phyloP scores from a whole-genome alignment of 2,888 invertebrate species.

The Hetaerina titia region DNA sequence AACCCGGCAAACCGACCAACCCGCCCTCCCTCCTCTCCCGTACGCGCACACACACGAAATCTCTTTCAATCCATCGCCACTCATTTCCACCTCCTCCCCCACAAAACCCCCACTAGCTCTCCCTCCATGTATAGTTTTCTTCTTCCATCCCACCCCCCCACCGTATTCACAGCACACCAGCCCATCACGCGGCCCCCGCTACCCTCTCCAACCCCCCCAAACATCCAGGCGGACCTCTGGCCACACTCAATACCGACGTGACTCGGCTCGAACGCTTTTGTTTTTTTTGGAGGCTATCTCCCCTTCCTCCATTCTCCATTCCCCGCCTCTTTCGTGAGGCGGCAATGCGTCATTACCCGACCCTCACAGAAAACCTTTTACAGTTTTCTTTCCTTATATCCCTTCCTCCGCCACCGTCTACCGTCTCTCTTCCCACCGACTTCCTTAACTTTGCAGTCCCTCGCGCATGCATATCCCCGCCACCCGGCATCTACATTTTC shows the following conservation, averaged over 20 bases:
- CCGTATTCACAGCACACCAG: too few relatives aligned
- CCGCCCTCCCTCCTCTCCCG: constrained; percentile 30
- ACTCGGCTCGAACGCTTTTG: constrained; percentile 58
- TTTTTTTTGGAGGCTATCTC: not conserved
- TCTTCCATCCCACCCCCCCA: not conserved
- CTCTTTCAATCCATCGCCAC: constrained; percentile 30
- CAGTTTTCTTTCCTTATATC: too few relatives aligned
- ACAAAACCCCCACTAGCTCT: not conserved
- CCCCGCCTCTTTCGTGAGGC: not conserved
- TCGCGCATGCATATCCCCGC: not conserved
- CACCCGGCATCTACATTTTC: not conserved
- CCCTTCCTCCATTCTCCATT: not conserved
- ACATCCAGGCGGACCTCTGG: not conserved
- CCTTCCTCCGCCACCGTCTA: not conserved
- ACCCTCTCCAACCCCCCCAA: not conserved
- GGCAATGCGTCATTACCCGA: not conserved
- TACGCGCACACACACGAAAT: not conserved
- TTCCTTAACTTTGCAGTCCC: not conserved
- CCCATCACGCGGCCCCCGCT: not conserved
- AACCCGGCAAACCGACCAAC: too few relatives aligned
- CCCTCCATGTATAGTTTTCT: too few relatives aligned
- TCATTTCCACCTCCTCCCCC: not conserved
- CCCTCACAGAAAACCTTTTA: not conserved
- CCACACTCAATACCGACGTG: constrained; percentile 47
- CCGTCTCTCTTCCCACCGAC: not conserved